phyloP scores from a whole-genome alignment of 2,888 invertebrate species.

The Cephus spinipes region DNA sequence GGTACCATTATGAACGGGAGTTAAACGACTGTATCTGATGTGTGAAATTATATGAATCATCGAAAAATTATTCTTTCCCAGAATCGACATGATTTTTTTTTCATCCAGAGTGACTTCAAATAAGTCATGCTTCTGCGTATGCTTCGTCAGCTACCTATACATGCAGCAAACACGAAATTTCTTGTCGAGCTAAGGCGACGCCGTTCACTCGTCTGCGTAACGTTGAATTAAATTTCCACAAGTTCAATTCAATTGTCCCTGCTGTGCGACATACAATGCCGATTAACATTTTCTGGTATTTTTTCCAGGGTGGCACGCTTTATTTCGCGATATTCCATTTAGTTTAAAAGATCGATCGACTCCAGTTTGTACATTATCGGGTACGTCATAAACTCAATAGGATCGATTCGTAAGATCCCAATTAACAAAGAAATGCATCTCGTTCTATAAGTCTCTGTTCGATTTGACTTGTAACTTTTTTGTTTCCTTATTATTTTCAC shows the following conservation, averaged over 20 bases:
- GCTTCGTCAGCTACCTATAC: background rate
- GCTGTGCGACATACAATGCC: background rate
- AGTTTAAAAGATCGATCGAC: background rate
- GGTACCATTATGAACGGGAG: background rate
- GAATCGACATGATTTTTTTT: background rate
- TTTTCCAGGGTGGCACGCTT: background rate
- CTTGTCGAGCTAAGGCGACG: background rate
- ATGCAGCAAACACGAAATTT: background rate
- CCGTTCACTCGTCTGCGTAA: background rate
- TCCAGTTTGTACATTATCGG: background rate
- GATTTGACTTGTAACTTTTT: constrained; percentile 1
- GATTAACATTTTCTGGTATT: background rate
- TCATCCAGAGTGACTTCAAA: background rate
- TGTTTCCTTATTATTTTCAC: background rate
- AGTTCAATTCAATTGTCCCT: background rate
- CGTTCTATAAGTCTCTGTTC: background rate
- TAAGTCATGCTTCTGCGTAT: background rate
- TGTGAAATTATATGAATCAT: background rate
- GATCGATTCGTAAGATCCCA: background rate
- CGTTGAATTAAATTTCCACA: background rate
- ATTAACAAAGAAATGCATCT: background rate
- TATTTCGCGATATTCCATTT: background rate
- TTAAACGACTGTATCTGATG: background rate
- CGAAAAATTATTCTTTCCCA: background rate
- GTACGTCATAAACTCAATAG: background rate